Conservation (phyloP, 37 sponge, comb jelly and placozoan genomes). For the Corticium candelabrum region DNA sequence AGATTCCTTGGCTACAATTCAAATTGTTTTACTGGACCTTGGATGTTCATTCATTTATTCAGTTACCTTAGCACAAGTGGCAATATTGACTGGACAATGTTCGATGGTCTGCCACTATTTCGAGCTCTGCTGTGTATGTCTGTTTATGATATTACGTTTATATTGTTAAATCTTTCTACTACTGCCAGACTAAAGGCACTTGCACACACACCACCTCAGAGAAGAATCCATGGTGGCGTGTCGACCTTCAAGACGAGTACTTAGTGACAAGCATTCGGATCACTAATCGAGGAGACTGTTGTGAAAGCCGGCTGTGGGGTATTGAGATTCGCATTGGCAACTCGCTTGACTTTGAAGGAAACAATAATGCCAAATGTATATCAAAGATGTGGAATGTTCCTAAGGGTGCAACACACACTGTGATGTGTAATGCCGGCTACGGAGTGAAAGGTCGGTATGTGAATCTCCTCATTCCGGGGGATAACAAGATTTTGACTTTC, state of each 20-base stretch:
- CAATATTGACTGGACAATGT: too few relatives aligned
- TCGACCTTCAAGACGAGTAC: background rate
- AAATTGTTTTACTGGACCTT: too few relatives aligned
- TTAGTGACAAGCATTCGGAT: background rate
- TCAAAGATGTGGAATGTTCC: background rate
- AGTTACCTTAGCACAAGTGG: too few relatives aligned
- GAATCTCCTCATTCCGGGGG: background rate
- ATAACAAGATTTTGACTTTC: background rate
- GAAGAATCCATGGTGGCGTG: conserved; percentile 3
- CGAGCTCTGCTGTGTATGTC: too few relatives aligned
- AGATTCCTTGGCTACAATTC: too few relatives aligned
- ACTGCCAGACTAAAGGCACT: background rate
- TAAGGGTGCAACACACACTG: background rate
- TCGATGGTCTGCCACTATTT: too few relatives aligned
- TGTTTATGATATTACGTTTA: too few relatives aligned
- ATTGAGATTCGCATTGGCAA: background rate
- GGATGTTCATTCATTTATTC: too few relatives aligned
- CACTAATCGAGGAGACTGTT: background rate
- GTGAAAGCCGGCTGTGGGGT: background rate
- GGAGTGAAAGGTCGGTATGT: background rate
- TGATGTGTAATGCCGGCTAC: background rate
- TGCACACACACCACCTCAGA: background rate
- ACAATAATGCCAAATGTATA: background rate
- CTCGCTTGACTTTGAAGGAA: background rate
- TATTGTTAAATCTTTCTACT: too few relatives aligned